A percentile compares a stretch with the other conserved stretches of the same genome.
Evolutionary conservation across 2,113 vertebrate species (phyloP).

Genomic region (Alexandromys fortis): DNA sequence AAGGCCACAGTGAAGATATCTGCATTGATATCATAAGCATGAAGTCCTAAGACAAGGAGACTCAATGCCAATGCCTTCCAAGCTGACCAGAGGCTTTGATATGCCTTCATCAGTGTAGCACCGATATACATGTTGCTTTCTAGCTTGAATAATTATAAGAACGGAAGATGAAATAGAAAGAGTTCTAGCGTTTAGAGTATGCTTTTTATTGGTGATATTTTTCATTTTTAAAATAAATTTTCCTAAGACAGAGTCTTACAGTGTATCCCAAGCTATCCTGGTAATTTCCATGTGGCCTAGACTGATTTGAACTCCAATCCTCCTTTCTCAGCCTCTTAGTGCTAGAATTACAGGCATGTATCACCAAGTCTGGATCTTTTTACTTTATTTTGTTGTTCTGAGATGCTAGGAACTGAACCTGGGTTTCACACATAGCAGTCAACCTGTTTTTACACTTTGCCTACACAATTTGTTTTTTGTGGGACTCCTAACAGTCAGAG

Average conservation of each 20-base stretch:
- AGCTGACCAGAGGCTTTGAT: background rate
- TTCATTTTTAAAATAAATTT: too few relatives aligned
- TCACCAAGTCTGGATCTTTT: background rate
- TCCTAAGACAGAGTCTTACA: background rate
- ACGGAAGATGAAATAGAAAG: background rate
- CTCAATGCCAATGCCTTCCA: background rate
- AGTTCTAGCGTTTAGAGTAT: background rate
- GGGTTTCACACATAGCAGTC: too few relatives aligned
- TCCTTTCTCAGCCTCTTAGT: too few relatives aligned
- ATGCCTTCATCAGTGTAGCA: background rate
- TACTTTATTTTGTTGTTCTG: background rate
- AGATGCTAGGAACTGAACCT: background rate
- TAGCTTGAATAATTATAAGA: background rate
- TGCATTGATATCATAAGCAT: background rate
- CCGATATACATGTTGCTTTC: background rate
- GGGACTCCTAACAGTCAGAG: background rate
- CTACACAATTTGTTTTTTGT: background rate
- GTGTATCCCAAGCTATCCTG: background rate
- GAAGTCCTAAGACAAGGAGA: background rate
- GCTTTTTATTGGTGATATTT: background rate
- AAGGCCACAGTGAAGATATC: background rate
- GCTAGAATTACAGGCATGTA: background rate
- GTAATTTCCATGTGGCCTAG: background rate
- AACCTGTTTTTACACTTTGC: background rate
- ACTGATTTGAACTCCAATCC: too few relatives aligned